phyloP scores from a whole-genome alignment of 1,140 invertebrate genomes.

The Drosophila quadrilineata region DNA sequence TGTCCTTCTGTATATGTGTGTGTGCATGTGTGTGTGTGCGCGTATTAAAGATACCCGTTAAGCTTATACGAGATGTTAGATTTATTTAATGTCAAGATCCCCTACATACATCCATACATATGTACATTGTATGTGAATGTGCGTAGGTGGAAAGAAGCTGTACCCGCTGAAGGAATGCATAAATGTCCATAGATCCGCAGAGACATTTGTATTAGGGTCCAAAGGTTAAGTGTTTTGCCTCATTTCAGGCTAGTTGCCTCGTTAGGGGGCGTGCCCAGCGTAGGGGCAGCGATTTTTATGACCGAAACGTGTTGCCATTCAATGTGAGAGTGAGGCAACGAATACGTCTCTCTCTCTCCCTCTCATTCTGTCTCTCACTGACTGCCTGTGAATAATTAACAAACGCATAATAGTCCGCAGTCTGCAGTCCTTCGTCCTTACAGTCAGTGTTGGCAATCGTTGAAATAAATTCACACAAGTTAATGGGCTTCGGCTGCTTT shows the following conservation, averaged over 20 bases:
- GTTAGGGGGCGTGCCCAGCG: constrained; percentile 60
- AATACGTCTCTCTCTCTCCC: constrained; percentile 8
- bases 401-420: constrained; percentile 64
- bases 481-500: constrained; percentile 71
- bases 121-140: not conserved
- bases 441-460: constrained; percentile 54
- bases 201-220: constrained; percentile 47
- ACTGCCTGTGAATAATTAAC: constrained; percentile 76
- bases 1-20: constrained; percentile 18
- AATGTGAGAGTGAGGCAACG: not conserved
- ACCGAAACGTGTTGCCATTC: constrained; percentile 61
- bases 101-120: too few species aligned
- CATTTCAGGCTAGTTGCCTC: constrained; percentile 52
- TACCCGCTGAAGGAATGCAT: constrained; percentile 37
- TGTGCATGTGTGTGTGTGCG: constrained; percentile 15
- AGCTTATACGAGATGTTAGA: constrained; percentile 68
- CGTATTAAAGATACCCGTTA: constrained; percentile 73
- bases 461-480: constrained; percentile 77
- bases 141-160: not conserved
- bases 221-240: constrained; percentile 54
- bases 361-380: constrained; percentile 25
- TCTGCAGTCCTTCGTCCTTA: too few species aligned
- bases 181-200: constrained; percentile 58
- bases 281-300: constrained; percentile 67
- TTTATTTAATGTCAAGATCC: constrained; percentile 78